Conservation (phyloP, 64 coral and sea anemone genomes). For the Porites australiensis region DNA sequence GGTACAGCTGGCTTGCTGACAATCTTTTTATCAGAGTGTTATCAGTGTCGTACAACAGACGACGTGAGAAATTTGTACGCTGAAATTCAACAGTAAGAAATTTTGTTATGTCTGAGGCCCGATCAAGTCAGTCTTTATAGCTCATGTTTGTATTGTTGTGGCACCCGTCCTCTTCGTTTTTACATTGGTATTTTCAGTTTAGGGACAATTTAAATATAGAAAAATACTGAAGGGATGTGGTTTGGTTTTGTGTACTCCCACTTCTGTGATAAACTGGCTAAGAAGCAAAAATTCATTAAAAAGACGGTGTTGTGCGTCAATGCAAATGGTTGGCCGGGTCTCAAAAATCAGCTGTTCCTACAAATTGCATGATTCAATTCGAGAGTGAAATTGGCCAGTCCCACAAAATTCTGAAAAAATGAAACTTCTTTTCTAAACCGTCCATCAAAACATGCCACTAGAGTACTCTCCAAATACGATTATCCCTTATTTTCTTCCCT, state of each 20-base stretch:
- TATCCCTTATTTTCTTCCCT: background rate
- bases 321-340: background rate
- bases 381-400: background rate
- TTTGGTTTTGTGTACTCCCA: background rate
- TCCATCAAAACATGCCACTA: background rate
- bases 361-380: background rate
- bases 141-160: no score
- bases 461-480: background rate
- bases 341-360: background rate
- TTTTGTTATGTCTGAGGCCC: no score
- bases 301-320: background rate
- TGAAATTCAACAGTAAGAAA: no score
- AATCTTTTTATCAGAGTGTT: no score
- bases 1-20: no score
- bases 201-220: no score
- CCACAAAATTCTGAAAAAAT: background rate
- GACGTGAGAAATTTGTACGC: no score
- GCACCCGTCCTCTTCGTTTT: no score
- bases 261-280: background rate
- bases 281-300: background rate
- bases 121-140: no score
- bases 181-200: no score
- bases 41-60: no score
- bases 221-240: no score
- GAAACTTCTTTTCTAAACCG: background rate